phyloP scores from a whole-genome alignment of 2,888 invertebrate species.

The Amphipoea lucens region DNA sequence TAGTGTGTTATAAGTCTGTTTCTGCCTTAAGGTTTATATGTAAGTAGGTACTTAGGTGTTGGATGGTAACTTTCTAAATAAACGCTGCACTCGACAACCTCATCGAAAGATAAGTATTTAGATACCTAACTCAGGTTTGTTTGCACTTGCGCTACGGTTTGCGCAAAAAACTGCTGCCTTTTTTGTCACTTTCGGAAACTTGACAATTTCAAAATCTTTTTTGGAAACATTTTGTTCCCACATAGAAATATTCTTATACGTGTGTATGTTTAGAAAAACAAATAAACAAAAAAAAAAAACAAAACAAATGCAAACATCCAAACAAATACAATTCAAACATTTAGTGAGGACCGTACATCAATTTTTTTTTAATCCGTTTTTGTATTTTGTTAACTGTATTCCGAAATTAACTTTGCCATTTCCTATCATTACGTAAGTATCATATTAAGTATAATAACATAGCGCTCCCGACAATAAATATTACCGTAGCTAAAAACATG shows the following conservation, averaged over 20 bases:
- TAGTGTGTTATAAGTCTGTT: too few relatives aligned
- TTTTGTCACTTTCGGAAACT: background rate
- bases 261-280: too few relatives aligned
- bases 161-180: background rate
- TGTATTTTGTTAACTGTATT: background rate
- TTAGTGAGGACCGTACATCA: background rate
- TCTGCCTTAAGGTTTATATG: too few relatives aligned
- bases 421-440: background rate
- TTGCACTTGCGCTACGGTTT: conserved; percentile 3
- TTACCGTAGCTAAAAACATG: background rate
- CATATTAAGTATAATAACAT: conserved; percentile 7
- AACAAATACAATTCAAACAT: background rate
- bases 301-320: background rate
- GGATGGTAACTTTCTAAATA: conserved; percentile 13
- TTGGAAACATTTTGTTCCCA: too few relatives aligned
- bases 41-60: background rate
- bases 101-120: background rate
- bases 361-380: background rate
- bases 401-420: background rate
- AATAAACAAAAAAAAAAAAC: too few relatives aligned
- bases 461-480: background rate
- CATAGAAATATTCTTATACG: background rate
- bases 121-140: background rate
- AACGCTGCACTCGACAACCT: conserved; percentile 1
- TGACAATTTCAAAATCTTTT: background rate